Conservation (phyloP, 2,888 invertebrate genomes). For the Drosophila stalkeri region DNA sequence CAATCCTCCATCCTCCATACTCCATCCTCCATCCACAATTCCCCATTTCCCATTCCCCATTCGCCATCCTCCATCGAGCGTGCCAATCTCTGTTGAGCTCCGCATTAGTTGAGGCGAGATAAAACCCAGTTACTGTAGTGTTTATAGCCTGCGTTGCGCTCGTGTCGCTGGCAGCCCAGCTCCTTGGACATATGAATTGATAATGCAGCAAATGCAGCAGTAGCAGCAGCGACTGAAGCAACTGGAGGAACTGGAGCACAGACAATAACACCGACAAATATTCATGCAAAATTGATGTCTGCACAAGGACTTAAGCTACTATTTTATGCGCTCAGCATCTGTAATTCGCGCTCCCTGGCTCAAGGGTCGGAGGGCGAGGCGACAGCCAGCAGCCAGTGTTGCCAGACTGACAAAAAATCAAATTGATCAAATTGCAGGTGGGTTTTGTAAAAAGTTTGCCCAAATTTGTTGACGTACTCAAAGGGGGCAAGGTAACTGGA, state of each 20-base stretch:
- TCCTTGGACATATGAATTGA: conserved; percentile 68
- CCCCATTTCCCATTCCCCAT: too few relatives aligned
- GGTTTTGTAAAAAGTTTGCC: background rate
- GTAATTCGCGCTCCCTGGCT: conserved; percentile 3
- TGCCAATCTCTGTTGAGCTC: background rate
- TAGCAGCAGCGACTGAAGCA: conserved; percentile 37
- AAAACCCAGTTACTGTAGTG: conserved; percentile 56
- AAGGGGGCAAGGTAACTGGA: conserved; percentile 10
- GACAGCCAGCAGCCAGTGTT: background rate
- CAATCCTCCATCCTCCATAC: background rate
- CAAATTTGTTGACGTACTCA: conserved; percentile 1
- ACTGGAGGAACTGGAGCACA: conserved; percentile 6
- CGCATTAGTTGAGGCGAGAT: conserved; percentile 48
- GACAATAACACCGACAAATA: conserved; percentile 34
- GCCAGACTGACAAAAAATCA: background rate
- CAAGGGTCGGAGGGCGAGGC: background rate
- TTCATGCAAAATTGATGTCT: conserved; percentile 71
- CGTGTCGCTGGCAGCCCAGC: conserved; percentile 52
- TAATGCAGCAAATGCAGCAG: conserved; percentile 68
- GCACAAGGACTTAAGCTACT: conserved; percentile 38
- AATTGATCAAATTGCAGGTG: conserved; percentile 20
- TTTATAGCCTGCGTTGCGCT: conserved; percentile 64
- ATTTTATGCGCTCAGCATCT: conserved; percentile 44
- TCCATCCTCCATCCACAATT: too few relatives aligned
- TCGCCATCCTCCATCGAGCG: background rate